Base-by-base conservation (phyloP, 30 jellyfish, hydroid and myxozoan genomes). In the Sanderia malayensis region DNA sequence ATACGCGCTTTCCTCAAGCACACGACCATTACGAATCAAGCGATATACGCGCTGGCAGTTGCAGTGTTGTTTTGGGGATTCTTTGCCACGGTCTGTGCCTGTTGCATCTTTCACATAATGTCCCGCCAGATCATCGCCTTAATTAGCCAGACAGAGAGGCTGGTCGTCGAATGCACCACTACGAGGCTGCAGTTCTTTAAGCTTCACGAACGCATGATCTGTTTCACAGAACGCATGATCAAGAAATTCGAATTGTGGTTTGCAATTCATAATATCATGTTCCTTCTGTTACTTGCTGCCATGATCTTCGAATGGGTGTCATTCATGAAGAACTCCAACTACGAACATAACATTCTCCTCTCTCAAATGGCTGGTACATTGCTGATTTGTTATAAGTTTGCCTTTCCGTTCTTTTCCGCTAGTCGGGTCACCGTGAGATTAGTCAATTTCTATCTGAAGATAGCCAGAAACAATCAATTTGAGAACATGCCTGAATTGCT, bases 71-170 rank as follows among this genome's bases (percentile, higher is more conserved):
- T 61, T 63, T 76, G 87, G 87, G 87, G 87, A 25, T 76, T 27
- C 30, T 68, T 75, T 10, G 87, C 80, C 4, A 76, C 87, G n/a
- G 67, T 76, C 41, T 76, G 87, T 21, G 86, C 87, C 13, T 76
- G 87, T 68, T 44, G 80, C 32, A 65, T 76, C 20, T 76, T 76
- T 24, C 87, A 76, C 44, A 75, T 67, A 11, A 76, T 76, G 87
- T 62, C 87, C 47, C 61, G 31, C 22, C 60, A 67, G 30, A 76
- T 76, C 22, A 62, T 15, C n/a, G 1, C 79, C 2, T 67, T 55
- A 0, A 47, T 76, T 31, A 25, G 31, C 71, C 3, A 44, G n/a
- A 76, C 77, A 47, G 80, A 76, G 58, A 21, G 8, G 41, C 33
- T 62, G 34, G 45, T 76, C n/a, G 18, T 61, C 19, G 45, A 28